Percentiles rank a stretch among this genome's conserved stretches.
Evolutionary conservation across 1,140 invertebrate species (phyloP).

Genomic region (Euglossa dilemma): DNA sequence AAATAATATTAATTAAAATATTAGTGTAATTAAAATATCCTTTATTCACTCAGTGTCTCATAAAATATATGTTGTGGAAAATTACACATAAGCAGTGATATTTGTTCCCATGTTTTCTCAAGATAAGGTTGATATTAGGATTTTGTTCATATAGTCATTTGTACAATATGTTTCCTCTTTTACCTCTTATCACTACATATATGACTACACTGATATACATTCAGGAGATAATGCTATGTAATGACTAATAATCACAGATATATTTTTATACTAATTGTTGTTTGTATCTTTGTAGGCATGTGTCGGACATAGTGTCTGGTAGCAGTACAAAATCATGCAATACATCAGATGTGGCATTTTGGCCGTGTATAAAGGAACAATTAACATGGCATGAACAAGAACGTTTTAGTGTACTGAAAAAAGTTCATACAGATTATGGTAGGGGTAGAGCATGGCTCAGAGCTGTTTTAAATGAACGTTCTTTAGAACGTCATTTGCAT

Average conservation of each 20-base stretch:
- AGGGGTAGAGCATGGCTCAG: constrained; percentile 93
- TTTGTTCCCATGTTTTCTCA: neutral
- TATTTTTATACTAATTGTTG: neutral
- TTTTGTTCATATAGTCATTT: neutral
- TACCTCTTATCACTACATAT: constrained; percentile 27
- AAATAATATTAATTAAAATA: neutral
- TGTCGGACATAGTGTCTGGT: constrained; percentile 84
- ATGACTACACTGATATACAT: neutral
- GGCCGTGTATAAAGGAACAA: constrained; percentile 88
- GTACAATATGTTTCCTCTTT: constrained; percentile 1
- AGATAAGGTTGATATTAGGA: neutral
- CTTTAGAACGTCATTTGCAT: constrained; percentile 92
- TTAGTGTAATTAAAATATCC: neutral
- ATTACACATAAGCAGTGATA: neutral
- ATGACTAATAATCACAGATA: neutral
- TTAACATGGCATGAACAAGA: constrained; percentile 94
- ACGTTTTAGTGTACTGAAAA: constrained; percentile 90
- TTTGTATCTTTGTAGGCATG: constrained; percentile 81
- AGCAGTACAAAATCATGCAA: constrained; percentile 64
- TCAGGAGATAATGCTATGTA: neutral
- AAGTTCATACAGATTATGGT: constrained; percentile 91
- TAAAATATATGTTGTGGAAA: neutral
- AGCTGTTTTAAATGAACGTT: constrained; percentile 93
- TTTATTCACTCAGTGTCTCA: neutral
- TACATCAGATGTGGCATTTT: constrained; percentile 82